Base-by-base conservation (phyloP, 2,113 vertebrate genomes). In the Poeciliopsis retropinna region DNA sequence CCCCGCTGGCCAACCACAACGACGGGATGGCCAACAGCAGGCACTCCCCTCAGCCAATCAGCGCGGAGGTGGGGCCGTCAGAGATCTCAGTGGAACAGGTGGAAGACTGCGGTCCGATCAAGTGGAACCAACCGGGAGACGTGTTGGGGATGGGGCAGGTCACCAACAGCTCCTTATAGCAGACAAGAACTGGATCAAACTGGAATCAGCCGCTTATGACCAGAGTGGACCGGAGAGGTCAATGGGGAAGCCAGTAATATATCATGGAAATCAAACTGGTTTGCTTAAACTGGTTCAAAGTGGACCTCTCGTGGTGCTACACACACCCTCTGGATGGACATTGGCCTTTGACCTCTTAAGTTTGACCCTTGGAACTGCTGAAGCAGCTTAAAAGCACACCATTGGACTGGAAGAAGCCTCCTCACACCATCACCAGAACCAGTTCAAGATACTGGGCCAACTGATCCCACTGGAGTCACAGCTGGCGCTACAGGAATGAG, bases 121-220 rank as follows among this genome's bases (percentile, higher is more conserved):
- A 94, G 89, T 41, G 96, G 97, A 70, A 90, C 90, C 67, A 96
- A 71, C 22, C 92, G 0, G 88, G 90, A 14, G 93, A 95, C 1
- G 84, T 93, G 69, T 93, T 96, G 67, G 81, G 78, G 75, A 78
- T 93, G 80, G 89, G 37, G 72, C 90, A 63, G 94, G 96, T 88
- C 91, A 93, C 54, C 93, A 95, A 94, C 95, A 98, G 67, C 91
- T 96, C 97, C 0, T 96, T 97, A 96, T 99, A 99, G 97, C 96
- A 94, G 80, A 72, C n/a, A 76, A 65, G 79, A 77, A 83, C 65
- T 67, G 67, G 41, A 70, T 60, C 9, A 28, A 75, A 83, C 79
- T 84, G 78, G 79, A 67, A 66, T 39, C 41, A 80, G 76, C 76
- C 47, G 60, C 68, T 82, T 79, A 8, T 60, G 29, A 87, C 64